phyloP scores from a whole-genome alignment of 1,140 invertebrate genomes.

The Cepaea nemoralis region DNA sequence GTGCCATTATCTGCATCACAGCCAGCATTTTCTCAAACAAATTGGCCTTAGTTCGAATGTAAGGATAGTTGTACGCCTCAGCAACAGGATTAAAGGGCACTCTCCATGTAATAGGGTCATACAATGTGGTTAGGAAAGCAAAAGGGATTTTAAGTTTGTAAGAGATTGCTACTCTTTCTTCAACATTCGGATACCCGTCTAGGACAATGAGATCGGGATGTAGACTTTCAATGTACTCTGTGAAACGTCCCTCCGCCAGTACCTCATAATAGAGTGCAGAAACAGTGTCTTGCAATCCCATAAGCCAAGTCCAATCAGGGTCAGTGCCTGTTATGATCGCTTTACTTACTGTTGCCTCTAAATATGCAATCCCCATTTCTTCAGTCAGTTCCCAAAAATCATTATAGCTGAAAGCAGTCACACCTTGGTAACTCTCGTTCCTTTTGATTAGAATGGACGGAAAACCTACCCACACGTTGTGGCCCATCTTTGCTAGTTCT shows the following conservation, averaged over 20 bases:
- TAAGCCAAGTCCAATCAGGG: neutral
- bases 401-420: constrained; percentile 11
- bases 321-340: neutral
- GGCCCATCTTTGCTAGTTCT: neutral
- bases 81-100: neutral
- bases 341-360: neutral
- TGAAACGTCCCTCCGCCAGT: neutral
- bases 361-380: neutral
- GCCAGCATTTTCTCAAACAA: constrained; percentile 25
- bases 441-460: constrained; percentile 41
- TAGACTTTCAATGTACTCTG: neutral
- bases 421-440: constrained; percentile 48
- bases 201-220: constrained; percentile 31
- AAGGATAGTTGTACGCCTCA: neutral
- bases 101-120: neutral
- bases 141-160: constrained; percentile 41
- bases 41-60: constrained; percentile 14
- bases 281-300: neutral
- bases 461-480: neutral
- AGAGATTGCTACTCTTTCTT: constrained; percentile 28
- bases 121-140: constrained; percentile 14
- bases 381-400: constrained; percentile 9
- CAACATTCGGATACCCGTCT: constrained; percentile 23
- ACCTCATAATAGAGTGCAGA: neutral
- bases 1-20: neutral